phyloP scores from a whole-genome alignment of 2,888 invertebrate genomes.

The Tuberolachnus salignus region DNA sequence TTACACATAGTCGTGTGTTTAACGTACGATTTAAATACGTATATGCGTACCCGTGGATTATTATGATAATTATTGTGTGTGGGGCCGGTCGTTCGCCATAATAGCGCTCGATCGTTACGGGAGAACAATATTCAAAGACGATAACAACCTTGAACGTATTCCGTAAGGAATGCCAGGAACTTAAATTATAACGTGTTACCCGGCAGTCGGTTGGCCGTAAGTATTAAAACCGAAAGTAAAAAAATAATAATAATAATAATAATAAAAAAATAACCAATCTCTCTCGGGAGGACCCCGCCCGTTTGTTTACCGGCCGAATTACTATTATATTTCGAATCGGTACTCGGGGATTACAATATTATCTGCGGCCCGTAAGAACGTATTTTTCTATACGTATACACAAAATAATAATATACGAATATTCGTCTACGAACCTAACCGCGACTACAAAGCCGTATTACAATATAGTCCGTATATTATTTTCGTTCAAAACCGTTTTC shows the following conservation, averaged over 20 bases:
- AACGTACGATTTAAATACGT: background rate
- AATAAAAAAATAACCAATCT: too few relatives aligned
- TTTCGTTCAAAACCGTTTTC: slow-evolving; percentile 20
- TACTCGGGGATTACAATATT: too few relatives aligned
- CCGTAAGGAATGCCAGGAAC: slow-evolving; percentile 35
- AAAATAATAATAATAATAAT: background rate
- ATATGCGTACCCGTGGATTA: background rate
- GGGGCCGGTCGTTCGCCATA: slow-evolving; percentile 9
- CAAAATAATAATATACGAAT: background rate
- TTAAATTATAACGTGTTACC: too few relatives aligned
- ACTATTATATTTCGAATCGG: background rate
- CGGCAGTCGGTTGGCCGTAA: too few relatives aligned
- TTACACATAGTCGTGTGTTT: background rate
- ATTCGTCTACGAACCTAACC: too few relatives aligned
- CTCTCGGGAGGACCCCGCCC: slow-evolving; percentile 33
- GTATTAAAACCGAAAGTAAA: slow-evolving; percentile 50
- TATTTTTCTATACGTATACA: background rate
- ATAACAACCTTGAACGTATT: slow-evolving; percentile 44
- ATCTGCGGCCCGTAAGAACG: background rate
- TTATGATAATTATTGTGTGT: too few relatives aligned
- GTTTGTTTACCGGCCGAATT: slow-evolving; percentile 23
- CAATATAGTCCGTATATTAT: slow-evolving; percentile 1
- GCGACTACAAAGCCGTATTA: too few relatives aligned
- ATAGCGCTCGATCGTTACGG: too few relatives aligned
- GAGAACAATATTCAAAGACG: slow-evolving; percentile 15